Evolutionary conservation across 2,113 vertebrate genomes (phyloP).

Genomic region (Strix aluco): DNA sequence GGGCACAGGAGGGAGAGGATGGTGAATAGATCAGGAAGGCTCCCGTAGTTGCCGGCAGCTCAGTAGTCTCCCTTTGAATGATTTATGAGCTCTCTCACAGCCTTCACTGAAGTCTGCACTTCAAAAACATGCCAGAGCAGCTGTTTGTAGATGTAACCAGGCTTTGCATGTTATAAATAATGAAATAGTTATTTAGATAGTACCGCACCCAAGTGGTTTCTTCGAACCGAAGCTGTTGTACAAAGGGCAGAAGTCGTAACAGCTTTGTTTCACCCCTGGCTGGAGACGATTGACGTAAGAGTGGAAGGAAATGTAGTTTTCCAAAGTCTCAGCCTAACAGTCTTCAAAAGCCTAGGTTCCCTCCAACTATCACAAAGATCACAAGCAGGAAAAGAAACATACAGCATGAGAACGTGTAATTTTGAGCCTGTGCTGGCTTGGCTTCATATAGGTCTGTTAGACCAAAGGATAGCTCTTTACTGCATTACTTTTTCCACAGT

Average conservation of each 20-base stretch:
- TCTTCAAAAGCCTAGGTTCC: background rate
- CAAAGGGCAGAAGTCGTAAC: background rate
- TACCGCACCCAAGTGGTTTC: background rate
- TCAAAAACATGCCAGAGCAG: slow-evolving; percentile 19
- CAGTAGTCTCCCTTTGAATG: background rate
- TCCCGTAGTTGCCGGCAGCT: background rate
- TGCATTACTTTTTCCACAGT: background rate
- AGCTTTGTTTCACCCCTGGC: background rate
- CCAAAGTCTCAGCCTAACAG: background rate
- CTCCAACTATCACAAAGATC: background rate
- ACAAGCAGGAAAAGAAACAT: background rate
- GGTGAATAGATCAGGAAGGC: background rate
- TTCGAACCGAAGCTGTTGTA: background rate
- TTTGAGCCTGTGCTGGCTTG: background rate
- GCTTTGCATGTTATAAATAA: slow-evolving; percentile 4
- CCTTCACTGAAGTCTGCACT: background rate
- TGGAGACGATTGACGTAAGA: background rate
- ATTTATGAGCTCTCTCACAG: background rate
- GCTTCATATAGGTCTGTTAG: background rate
- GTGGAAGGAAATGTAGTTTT: background rate
- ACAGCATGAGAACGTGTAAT: background rate
- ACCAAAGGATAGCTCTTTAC: background rate
- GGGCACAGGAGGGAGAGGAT: background rate
- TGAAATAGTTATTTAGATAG: background rate
- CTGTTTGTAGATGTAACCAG: background rate